Base-by-base conservation (phyloP, 2,113 vertebrate genomes). In the Enhydra lutris region DNA sequence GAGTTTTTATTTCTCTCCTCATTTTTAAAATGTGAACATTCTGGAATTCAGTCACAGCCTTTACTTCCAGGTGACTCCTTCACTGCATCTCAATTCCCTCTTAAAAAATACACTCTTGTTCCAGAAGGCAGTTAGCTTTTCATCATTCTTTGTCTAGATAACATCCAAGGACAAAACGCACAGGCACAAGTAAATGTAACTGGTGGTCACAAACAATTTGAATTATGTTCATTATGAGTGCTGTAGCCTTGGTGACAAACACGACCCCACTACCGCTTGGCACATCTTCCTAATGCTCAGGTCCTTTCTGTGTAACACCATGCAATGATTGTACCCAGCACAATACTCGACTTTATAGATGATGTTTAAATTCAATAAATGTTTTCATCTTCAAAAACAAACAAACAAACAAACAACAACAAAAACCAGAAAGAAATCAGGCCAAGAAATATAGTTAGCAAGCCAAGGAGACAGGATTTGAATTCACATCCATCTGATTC, bases 61-160 rank as follows among this genome's bases (percentile, higher is more conserved):
- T 98, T 99, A 99, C 98, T 98, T 99, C 99, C 99, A 99, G 17
- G 99, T 99, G 69, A 97, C 97, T 97, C 99, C 98, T 98, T 99
- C 99, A 42, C 98, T 99, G 89, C 99, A 98, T 96, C 99, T 99
- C 97, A 99, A 96, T 89, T 99, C 99, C 97, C 99, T 99, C 97
- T 96, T 97, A 61, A 98, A 99, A n/a, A 99, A 96, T 7, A 96
- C 81, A 93, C 98, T 99, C 98, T 99, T 99, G 97, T 99, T 99
- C 96, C 98, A 98, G 99, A 99, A 99, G 42, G 98, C 47, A 18
- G 99, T 97, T 87, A 99, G 94, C 82, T 98, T 99, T 96, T 98
- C 96, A 95, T 99, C 99, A 52, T 99, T 98, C 96, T 99, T 31
- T 76, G 97, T 99, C 99, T 47, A 99, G 82, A 95, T 99, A 99